Percentiles rank a stretch among this genome's conserved stretches.
Evolutionary conservation across 2,888 invertebrate species (phyloP).

Genomic region (Taenaris catops): DNA sequence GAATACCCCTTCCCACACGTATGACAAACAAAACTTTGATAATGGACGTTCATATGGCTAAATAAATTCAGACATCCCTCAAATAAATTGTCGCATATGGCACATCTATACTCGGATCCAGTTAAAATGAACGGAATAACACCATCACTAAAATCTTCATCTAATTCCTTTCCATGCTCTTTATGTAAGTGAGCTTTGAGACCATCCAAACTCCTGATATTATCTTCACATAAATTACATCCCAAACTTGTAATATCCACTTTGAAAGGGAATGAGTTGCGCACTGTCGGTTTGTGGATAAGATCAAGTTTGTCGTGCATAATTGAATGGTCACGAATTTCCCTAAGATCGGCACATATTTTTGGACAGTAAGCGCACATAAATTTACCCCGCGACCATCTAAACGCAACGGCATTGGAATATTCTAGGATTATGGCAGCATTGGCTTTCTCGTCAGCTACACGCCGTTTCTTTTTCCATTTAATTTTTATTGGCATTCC

Average conservation of each 20-base stretch:
- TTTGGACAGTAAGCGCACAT: slow-evolving; percentile 52
- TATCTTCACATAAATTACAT: slow-evolving; percentile 39
- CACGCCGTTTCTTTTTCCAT: slow-evolving; percentile 43
- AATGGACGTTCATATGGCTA: slow-evolving; percentile 63
- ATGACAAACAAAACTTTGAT: slow-evolving; percentile 58
- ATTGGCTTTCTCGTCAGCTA: slow-evolving; percentile 43
- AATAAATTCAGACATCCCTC: slow-evolving; percentile 44
- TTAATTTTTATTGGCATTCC: slow-evolving; percentile 29
- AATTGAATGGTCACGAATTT: slow-evolving; percentile 40
- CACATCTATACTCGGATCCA: slow-evolving; percentile 42
- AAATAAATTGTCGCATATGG: slow-evolving; percentile 36
- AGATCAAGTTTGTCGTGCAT: slow-evolving; percentile 42
- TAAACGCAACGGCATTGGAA: slow-evolving; percentile 54
- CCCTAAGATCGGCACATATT: slow-evolving; percentile 33
- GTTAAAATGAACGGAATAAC: slow-evolving; percentile 49
- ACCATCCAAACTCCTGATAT: slow-evolving; percentile 28
- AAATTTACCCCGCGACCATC: slow-evolving; percentile 50
- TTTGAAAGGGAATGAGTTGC: slow-evolving; percentile 46
- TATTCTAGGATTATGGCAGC: slow-evolving; percentile 47
- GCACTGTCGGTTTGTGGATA: slow-evolving; percentile 36
- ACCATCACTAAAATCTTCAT: slow-evolving; percentile 40
- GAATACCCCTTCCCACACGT: slow-evolving; percentile 69
- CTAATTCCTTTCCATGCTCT: slow-evolving; percentile 32
- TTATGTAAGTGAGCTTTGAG: slow-evolving; percentile 43
- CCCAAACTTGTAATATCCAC: slow-evolving; percentile 47